Conservation (phyloP, 1,140 invertebrate species). For the Andrena cerasifolii region DNA sequence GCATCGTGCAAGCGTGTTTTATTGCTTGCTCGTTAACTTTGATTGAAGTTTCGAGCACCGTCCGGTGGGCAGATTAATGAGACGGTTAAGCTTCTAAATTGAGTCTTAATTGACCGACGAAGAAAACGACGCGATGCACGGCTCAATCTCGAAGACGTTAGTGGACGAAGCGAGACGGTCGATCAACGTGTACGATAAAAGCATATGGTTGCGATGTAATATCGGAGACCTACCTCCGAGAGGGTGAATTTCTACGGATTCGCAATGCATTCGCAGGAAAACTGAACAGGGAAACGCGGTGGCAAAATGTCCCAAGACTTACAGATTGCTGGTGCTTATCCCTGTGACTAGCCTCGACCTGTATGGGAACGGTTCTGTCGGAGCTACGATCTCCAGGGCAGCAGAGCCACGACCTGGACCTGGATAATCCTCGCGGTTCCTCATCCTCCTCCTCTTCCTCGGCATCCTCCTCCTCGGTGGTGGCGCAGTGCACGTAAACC, state of each 20-base stretch:
- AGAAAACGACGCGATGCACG: too few relatives aligned
- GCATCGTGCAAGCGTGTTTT: neutral
- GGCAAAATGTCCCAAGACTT: slow-evolving; percentile 41
- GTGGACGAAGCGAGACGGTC: too few relatives aligned
- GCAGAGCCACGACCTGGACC: slow-evolving; percentile 73
- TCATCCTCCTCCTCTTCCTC: slow-evolving; percentile 69
- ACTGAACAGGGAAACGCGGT: too few relatives aligned
- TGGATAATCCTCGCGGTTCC: slow-evolving; percentile 50
- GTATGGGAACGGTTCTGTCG: slow-evolving; percentile 69
- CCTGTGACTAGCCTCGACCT: slow-evolving; percentile 57
- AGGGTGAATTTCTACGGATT: too few relatives aligned
- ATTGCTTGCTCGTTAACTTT: slow-evolving; percentile 1
- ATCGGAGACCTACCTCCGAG: too few relatives aligned
- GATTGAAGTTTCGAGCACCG: neutral
- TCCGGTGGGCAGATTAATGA: too few relatives aligned
- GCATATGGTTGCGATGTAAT: too few relatives aligned
- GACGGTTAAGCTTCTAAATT: neutral
- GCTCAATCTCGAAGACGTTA: too few relatives aligned
- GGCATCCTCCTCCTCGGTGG: slow-evolving; percentile 62
- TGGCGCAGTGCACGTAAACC: slow-evolving; percentile 69
- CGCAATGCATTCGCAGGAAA: too few relatives aligned
- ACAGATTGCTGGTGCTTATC: slow-evolving; percentile 54
- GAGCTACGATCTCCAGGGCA: slow-evolving; percentile 66
- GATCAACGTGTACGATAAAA: too few relatives aligned
- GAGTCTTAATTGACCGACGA: neutral